These are phyloP conservation scores for Lamellibrachia luymesi DNA, from an alignment of 1,140 invertebrate genomes.

Conservation along the genomic window DNA sequence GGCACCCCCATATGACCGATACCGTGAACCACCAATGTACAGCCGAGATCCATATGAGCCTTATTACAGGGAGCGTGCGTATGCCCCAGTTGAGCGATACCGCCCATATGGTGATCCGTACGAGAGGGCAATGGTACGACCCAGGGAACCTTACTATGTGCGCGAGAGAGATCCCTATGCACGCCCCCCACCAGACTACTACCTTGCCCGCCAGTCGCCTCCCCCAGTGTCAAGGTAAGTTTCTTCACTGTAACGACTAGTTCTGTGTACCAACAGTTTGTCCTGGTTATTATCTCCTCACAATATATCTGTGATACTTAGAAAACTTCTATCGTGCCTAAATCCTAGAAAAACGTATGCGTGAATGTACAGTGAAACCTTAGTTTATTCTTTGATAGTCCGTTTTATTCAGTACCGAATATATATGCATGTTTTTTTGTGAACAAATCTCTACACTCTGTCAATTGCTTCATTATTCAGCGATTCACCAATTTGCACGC, in stretches of 20 bases:
- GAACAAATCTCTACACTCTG: too few relatives aligned
- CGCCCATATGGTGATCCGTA: background rate
- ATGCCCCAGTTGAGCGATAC: background rate
- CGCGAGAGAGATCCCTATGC: background rate
- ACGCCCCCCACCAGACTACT: background rate
- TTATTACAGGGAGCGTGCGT: background rate
- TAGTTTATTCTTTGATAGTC: too few relatives aligned
- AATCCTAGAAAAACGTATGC: too few relatives aligned
- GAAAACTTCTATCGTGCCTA: too few relatives aligned
- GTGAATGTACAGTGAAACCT: too few relatives aligned
- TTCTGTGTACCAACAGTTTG: background rate
- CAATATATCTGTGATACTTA: too few relatives aligned
- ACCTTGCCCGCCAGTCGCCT: background rate
- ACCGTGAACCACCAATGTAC: background rate
- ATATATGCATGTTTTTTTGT: too few relatives aligned
- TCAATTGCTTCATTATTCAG: too few relatives aligned
- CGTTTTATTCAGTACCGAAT: too few relatives aligned
- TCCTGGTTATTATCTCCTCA: too few relatives aligned
- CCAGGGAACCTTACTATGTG: background rate
- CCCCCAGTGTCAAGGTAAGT: background rate
- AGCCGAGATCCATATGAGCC: background rate
- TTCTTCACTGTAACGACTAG: background rate
- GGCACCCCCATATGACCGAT: background rate
- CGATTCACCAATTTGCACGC: too few relatives aligned
- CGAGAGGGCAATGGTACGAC: background rate